phyloP scores from a whole-genome alignment of 1,140 invertebrate genomes.

The Sitobion miscanthi region DNA sequence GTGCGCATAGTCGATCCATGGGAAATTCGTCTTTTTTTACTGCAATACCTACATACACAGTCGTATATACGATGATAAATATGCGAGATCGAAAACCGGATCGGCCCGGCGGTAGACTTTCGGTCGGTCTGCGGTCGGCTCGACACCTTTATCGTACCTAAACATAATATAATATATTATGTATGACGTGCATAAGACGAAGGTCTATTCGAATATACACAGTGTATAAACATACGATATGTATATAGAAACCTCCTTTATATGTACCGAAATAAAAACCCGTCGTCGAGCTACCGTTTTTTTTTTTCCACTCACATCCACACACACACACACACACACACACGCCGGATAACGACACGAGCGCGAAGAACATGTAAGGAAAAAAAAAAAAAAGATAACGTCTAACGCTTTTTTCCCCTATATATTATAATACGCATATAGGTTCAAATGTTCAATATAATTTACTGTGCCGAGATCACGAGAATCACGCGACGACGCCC shows the following conservation, averaged over 20 bases:
- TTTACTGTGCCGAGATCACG: background rate
- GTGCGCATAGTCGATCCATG: background rate
- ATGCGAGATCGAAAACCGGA: slow-evolving; percentile 26
- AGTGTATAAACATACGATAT: too few species aligned
- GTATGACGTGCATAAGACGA: too few species aligned
- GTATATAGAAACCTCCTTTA: background rate
- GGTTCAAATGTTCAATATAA: background rate
- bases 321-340: too few species aligned
- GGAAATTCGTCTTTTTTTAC: slow-evolving; percentile 30
- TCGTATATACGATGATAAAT: background rate
- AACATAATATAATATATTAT: background rate
- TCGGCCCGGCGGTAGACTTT: background rate
- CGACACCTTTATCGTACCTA: background rate
- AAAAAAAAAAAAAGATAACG: slow-evolving; percentile 20
- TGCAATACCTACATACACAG: background rate
- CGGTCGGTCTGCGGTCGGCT: background rate
- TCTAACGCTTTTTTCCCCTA: background rate
- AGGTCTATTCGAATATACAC: background rate
- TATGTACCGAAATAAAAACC: background rate
- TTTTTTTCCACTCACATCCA: background rate
- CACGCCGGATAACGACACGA: background rate
- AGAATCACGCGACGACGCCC: slow-evolving; percentile 13
- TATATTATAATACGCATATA: background rate
- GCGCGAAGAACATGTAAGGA: background rate
- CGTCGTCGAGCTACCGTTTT: slow-evolving; percentile 14